phyloP scores from a whole-genome alignment of 2,113 vertebrate genomes.

The Callaeas wilsoni region DNA sequence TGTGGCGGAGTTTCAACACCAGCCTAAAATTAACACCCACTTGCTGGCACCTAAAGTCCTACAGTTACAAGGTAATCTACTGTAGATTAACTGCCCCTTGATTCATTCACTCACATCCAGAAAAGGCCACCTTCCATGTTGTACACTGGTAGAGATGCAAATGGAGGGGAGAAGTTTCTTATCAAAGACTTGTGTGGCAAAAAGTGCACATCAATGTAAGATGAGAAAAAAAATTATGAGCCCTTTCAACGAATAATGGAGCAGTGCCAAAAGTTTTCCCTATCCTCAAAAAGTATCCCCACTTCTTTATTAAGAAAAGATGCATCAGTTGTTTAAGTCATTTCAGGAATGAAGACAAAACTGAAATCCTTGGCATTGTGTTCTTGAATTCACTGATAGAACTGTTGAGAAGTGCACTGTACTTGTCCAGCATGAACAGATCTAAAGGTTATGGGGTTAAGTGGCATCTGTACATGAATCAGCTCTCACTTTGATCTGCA shows the following conservation, averaged over 20 bases:
- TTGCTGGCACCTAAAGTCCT: neutral
- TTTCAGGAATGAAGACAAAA: neutral
- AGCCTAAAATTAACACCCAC: neutral
- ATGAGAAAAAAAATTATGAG: neutral
- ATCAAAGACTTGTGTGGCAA: neutral
- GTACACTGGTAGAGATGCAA: neutral
- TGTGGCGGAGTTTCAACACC: neutral
- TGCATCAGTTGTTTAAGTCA: neutral
- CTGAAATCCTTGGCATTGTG: neutral
- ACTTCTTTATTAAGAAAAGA: neutral
- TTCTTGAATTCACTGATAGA: neutral
- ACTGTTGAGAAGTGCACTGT: accelerated
- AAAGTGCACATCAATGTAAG: accelerated
- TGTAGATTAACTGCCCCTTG: neutral
- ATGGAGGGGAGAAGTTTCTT: neutral
- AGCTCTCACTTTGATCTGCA: neutral
- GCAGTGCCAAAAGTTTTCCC: neutral
- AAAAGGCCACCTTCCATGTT: neutral
- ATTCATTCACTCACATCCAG: neutral
- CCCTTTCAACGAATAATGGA: neutral
- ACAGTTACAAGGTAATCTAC: neutral
- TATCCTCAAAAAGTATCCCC: neutral
- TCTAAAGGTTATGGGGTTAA: neutral
- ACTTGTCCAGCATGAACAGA: neutral
- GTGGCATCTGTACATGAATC: neutral